Conservation (phyloP, 2,888 invertebrate genomes). For the Neoaliturus tenellus region DNA sequence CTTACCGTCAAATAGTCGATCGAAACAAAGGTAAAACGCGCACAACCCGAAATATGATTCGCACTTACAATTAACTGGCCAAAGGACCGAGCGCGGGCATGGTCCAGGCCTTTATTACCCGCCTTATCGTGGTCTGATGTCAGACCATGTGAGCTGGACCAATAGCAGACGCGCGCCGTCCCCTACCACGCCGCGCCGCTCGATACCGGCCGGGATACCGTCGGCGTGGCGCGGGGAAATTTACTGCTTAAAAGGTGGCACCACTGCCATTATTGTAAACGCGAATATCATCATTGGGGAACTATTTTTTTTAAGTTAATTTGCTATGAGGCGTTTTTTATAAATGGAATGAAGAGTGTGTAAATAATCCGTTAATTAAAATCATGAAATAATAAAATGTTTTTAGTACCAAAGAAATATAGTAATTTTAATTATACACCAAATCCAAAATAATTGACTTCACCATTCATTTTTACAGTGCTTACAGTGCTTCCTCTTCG, state of each 20-base stretch:
- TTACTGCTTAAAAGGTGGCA: background rate
- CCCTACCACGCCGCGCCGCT: constrained; percentile 14
- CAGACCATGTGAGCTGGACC: constrained; percentile 84
- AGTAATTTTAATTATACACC: no score
- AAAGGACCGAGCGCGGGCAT: constrained; percentile 67
- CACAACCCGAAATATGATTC: constrained; percentile 21
- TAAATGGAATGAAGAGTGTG: no score
- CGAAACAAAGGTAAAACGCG: background rate
- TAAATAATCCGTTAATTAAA: no score
- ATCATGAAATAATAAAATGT: no score
- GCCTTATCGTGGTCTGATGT: constrained; percentile 82
- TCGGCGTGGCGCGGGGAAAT: background rate
- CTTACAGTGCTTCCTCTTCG: no score
- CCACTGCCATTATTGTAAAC: background rate
- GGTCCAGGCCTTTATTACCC: constrained; percentile 70
- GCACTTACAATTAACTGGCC: constrained; percentile 52
- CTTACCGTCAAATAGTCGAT: background rate
- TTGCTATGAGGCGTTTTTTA: no score
- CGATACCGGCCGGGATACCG: background rate
- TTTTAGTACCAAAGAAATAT: no score
- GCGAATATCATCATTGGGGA: no score
- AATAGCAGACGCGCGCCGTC: constrained; percentile 73
- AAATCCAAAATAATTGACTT: no score
- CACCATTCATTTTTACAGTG: no score
- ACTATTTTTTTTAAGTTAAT: no score